These are phyloP conservation scores for Buteo buteo DNA, from an alignment of 2,113 vertebrate genomes.

Conservation along the genomic window DNA sequence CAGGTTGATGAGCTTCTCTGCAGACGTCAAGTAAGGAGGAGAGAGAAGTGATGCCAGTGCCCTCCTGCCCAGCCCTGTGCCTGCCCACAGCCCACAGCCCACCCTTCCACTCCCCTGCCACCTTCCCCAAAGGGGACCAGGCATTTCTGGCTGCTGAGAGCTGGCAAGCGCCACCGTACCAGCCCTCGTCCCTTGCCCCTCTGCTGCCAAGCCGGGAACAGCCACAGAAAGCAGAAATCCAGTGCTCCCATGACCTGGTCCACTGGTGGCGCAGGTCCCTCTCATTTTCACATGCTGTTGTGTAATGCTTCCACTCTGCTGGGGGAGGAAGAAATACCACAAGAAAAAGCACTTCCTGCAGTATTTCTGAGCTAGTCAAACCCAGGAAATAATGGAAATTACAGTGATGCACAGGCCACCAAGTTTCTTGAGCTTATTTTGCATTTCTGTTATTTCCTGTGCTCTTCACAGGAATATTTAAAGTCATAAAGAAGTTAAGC, in stretches of 20 bases:
- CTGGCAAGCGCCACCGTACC: rapidly evolving
- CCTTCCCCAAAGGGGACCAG: background rate
- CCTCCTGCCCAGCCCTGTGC: background rate
- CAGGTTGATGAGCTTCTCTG: background rate
- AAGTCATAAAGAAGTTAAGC: background rate
- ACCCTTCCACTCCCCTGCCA: background rate
- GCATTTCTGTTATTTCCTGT: slow-evolving; percentile 9
- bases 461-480: background rate
- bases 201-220: rapidly evolving
- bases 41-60: background rate
- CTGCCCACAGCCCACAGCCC: background rate
- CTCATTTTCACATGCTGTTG: slow-evolving; percentile 7
- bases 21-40: rapidly evolving
- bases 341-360: slow-evolving; percentile 43
- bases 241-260: background rate
- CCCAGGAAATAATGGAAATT: slow-evolving; percentile 38
- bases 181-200: background rate
- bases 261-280: rapidly evolving
- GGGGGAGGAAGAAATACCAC: slow-evolving; percentile 19
- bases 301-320: slow-evolving; percentile 4
- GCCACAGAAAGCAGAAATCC: background rate
- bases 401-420: background rate
- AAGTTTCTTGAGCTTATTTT: background rate
- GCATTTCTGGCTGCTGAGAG: background rate
- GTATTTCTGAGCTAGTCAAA: slow-evolving; percentile 19